Base-by-base conservation (phyloP, 2,888 invertebrate genomes). In the Aleiodes testaceus region DNA sequence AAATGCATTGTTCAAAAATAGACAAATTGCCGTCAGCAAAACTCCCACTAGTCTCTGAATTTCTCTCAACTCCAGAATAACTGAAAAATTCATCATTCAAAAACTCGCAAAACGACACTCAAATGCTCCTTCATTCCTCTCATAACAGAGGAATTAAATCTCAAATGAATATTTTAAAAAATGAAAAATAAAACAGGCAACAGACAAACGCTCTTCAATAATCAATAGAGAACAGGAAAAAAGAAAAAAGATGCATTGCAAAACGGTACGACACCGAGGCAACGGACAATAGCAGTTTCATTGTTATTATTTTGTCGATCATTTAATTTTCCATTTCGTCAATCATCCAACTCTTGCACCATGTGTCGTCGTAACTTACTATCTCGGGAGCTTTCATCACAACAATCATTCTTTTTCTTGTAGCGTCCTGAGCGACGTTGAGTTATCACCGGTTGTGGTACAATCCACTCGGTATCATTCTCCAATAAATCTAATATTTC, bases 381-480 rank as follows among this genome's bases (percentile, higher is more conserved):
- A 83, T 86, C 86, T 83, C 84, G 82, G 79, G 82, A 77, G 84
- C 78, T 86, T 80, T 87, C 87, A 82, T 87, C 87, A 85, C 86
- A 87, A 85, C 87, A 86, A 75, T 87, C 87, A 83, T 86, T 87
- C 81, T 86, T 86, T 87, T 87, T 87, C 87, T 83, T 87, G 86
- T 87, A 87, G 80, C 85, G 85, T 79, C 86, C 84, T 76, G 72
- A 82, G 80, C 82, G 85, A 79, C 76, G 75, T 66, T 61, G 72
- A 61, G 82, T 82, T 77, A 81, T 81, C 79, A 81, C 76, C 76
- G 82, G 75, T 73, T 82, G 75, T 75, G 81, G 81, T 78, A 79
- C 80, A 74, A 84, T 84, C 87, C 86, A 85, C 79, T 87, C 86
- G 81, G 86, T 81, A 82, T 81, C 80, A 85, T 85, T 85, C 83